Evolutionary conservation across 2,113 vertebrate genomes (phyloP).

Genomic region (Myotis yumanensis): DNA sequence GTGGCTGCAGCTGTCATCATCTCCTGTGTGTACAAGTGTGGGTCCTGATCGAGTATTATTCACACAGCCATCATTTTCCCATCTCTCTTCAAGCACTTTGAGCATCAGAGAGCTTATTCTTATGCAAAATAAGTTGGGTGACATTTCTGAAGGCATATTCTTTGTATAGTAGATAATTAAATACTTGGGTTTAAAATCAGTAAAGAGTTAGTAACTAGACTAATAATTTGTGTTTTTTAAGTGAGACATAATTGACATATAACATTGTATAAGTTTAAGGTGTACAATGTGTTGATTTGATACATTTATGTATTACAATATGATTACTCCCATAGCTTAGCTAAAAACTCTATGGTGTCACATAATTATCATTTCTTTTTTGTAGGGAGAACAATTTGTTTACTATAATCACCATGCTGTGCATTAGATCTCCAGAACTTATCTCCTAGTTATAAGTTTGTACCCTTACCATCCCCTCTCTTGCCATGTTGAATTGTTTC

Average conservation of each 20-base stretch:
- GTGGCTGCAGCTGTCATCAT: neutral
- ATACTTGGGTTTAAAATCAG: neutral
- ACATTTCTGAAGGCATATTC: neutral
- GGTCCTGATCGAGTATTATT: neutral
- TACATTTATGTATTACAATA: too few relatives aligned
- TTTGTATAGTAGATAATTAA: neutral
- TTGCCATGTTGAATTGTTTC: too few relatives aligned
- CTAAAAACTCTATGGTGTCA: neutral
- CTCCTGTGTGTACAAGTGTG: neutral
- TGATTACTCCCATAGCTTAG: neutral
- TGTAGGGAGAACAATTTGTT: neutral
- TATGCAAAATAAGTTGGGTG: neutral
- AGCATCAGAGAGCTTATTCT: neutral
- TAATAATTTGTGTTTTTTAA: neutral
- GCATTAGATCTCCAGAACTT: neutral
- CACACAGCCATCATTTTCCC: neutral
- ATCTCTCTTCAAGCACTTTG: neutral
- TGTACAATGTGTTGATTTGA: neutral
- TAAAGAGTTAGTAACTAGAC: neutral
- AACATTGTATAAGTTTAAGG: neutral
- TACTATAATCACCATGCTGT: neutral
- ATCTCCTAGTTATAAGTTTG: neutral
- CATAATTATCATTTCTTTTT: neutral
- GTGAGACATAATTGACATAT: neutral
- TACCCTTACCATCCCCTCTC: neutral